Percentiles rank a stretch among this genome's conserved stretches.
These are phyloP conservation scores for Ptychochromis oligacanthus DNA, from an alignment of 2,113 vertebrate genomes.

Conservation along the genomic window DNA sequence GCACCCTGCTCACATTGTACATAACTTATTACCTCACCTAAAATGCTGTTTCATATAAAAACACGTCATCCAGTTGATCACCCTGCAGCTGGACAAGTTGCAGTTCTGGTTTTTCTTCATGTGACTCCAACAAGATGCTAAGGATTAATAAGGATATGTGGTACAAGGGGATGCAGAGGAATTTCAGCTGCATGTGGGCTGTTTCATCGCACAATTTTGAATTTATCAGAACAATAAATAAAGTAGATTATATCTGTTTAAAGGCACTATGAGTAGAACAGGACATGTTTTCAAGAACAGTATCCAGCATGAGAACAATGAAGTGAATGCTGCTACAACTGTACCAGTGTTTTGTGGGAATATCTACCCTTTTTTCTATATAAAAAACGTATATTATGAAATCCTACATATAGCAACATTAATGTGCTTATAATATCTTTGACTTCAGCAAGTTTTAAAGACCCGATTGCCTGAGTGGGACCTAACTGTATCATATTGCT, in stretches of 20 bases:
- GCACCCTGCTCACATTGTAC: neutral
- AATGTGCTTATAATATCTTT: too few relatives aligned
- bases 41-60: neutral
- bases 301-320: neutral
- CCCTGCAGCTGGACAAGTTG: neutral
- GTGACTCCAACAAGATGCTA: neutral
- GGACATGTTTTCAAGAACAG: neutral
- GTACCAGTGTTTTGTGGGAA: too few relatives aligned
- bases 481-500: too few relatives aligned
- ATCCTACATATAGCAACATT: too few relatives aligned
- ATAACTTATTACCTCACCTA: neutral
- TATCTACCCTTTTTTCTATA: too few relatives aligned
- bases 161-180: neutral
- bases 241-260: neutral
- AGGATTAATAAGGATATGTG: neutral
- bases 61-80: neutral
- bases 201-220: neutral
- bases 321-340: too few relatives aligned
- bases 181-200: neutral
- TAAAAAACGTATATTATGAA: too few relatives aligned
- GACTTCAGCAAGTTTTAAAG: too few relatives aligned
- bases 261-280: neutral
- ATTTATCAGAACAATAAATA: neutral
- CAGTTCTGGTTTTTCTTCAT: neutral
- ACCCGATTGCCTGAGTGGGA: too few relatives aligned